Percentiles rank a stretch among this genome's conserved stretches.
Evolutionary conservation across 2,113 vertebrate genomes (phyloP).

Genomic region (Trogon surrucura): DNA sequence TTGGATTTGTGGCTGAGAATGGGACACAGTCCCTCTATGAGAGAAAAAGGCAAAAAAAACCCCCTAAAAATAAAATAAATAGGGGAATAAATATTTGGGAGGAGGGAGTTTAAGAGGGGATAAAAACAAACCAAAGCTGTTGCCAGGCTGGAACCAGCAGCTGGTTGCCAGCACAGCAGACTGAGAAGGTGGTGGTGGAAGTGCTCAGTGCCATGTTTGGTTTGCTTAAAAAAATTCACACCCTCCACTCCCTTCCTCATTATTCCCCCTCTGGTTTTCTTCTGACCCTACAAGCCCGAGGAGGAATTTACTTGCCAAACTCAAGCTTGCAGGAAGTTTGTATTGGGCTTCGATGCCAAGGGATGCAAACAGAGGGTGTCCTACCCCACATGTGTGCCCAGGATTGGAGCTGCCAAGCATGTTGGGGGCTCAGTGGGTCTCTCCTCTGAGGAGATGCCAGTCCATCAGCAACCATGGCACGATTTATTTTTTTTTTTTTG

Average conservation of each 20-base stretch:
- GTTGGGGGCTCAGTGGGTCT: neutral
- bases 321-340: neutral
- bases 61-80: neutral
- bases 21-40: neutral
- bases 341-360: neutral
- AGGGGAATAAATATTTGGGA: neutral
- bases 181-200: conserved; percentile 7
- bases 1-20: neutral
- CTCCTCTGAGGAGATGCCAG: neutral
- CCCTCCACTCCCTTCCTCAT: neutral
- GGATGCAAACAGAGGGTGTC: rapidly evolving
- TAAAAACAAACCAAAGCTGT: conserved; percentile 9
- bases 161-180: conserved; percentile 14
- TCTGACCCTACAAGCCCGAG: neutral
- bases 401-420: rapidly evolving
- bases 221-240: neutral
- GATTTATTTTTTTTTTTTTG: neutral
- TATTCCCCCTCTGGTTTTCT: neutral
- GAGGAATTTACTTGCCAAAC: neutral
- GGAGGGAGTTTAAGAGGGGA: neutral
- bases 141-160: conserved; percentile 14
- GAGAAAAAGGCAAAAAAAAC: neutral
- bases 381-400: neutral
- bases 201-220: neutral
- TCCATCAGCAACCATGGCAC: neutral